These are phyloP conservation scores for Pinctada fucata DNA, from an alignment of 2,888 invertebrate species.

Conservation along the genomic window DNA sequence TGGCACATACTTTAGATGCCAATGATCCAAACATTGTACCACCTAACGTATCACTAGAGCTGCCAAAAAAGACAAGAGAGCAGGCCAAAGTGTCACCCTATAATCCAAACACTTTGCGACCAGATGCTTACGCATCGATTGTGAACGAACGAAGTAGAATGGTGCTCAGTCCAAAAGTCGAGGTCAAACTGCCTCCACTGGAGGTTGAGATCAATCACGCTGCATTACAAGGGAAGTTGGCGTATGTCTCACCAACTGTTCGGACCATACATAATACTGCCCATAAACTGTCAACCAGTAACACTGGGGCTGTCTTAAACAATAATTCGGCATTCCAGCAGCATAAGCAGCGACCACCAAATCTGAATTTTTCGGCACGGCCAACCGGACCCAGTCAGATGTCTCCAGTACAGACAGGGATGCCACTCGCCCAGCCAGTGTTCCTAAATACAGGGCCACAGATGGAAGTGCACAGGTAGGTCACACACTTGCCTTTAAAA, in stretches of 20 bases:
- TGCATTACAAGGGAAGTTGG: slow-evolving; percentile 69
- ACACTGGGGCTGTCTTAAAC: slow-evolving; percentile 50
- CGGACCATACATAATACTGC: slow-evolving; percentile 54
- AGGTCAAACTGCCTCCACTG: slow-evolving; percentile 58
- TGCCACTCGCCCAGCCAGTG: slow-evolving; percentile 68
- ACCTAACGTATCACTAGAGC: slow-evolving; percentile 43
- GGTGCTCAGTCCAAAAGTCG: slow-evolving; percentile 57
- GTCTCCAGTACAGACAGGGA: slow-evolving; percentile 65
- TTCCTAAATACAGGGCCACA: slow-evolving; percentile 66
- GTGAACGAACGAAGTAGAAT: slow-evolving; percentile 46
- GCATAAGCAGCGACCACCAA: slow-evolving; percentile 51
- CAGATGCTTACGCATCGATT: slow-evolving; percentile 25
- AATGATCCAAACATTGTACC: slow-evolving; percentile 52
- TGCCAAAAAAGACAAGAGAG: slow-evolving; percentile 53
- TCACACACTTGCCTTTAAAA: not conserved
- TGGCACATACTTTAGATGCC: slow-evolving; percentile 29
- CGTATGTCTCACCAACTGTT: slow-evolving; percentile 71
- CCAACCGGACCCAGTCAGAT: slow-evolving; percentile 60
- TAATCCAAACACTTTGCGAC: slow-evolving; percentile 31
- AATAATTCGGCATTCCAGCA: slow-evolving; percentile 52
- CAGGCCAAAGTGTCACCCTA: slow-evolving; percentile 61
- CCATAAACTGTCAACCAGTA: slow-evolving; percentile 34
- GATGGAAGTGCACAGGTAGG: slow-evolving; percentile 69
- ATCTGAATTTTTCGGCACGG: slow-evolving; percentile 56
- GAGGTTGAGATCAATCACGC: slow-evolving; percentile 66